Evolutionary conservation across 2,888 invertebrate genomes (phyloP), one percentile per base, ranked within the genome.

Genomic region (Kuschelorhynchus macadamiae): DNA sequence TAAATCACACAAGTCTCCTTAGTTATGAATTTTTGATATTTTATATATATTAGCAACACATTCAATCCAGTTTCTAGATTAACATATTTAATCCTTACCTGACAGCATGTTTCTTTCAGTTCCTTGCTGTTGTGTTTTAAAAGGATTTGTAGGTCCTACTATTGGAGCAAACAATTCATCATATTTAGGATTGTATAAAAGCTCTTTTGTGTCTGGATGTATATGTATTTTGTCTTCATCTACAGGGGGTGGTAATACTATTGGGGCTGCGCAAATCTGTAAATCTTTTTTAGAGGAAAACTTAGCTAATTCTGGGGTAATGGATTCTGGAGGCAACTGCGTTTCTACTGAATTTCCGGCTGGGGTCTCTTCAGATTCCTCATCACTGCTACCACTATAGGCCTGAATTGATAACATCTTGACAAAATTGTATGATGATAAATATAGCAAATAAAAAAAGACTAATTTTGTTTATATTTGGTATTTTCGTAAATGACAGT

Each of bases 101-200:
- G 98, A 92, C 9, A 98, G 85, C 77, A 93, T 97, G 81, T 99
- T 99, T 80, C 95, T 92, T 4, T 88, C 86, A 0, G 97, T 94
- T n/a, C n/a, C n/a, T 85, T 96, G 93, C 79, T 97, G 96, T 78
- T 93, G 90, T 0, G 97, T 96, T 83, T 94, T 91, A 80, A 93
- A 95, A 0, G 98, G 98, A 85, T 98, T 97, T 74, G 90, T 91
- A 0, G 98, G 98, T 0, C 98, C 98, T 49, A 92, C 89, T 70
- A 92, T 88, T 0, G 98, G 97, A 2, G 97, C 94, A 86, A 92
- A 99, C 1, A 99, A 85, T 80, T 98, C 96, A 61, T 98, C 97
- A 83, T 89, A 98, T 79, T 92, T 97, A 0, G 98, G 95, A 86
- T 99, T 99, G 81, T 92, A 93, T 71, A 87, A 86, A 1, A 99